phyloP scores from a whole-genome alignment of 2,888 invertebrate species.

The Amphipoea lucens region DNA sequence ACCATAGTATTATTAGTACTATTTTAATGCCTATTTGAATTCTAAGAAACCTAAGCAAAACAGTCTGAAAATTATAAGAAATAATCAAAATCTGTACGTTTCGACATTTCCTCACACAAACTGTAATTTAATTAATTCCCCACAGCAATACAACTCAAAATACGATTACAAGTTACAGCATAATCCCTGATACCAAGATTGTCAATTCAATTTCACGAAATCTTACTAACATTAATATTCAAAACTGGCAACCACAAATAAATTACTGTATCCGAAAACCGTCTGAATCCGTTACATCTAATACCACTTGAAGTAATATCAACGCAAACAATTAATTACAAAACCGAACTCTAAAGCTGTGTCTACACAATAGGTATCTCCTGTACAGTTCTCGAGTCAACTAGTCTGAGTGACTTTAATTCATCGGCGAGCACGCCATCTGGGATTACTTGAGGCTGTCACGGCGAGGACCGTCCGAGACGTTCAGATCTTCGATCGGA shows the following conservation, averaged over 20 bases:
- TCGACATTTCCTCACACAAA: slow-evolving; percentile 19
- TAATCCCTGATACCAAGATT: slow-evolving; percentile 63
- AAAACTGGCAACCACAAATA: slow-evolving; percentile 62
- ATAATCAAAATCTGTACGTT: background rate
- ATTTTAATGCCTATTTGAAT: background rate
- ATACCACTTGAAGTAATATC: slow-evolving; percentile 65
- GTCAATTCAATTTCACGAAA: slow-evolving; percentile 63
- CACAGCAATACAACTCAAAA: slow-evolving; percentile 46
- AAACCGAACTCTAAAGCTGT: slow-evolving; percentile 63
- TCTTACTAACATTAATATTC: slow-evolving; percentile 61
- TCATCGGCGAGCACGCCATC: slow-evolving; percentile 80
- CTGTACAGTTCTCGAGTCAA: slow-evolving; percentile 70
- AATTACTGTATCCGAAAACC: slow-evolving; percentile 62
- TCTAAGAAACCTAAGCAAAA: background rate
- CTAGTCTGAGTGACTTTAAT: slow-evolving; percentile 82
- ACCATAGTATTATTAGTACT: too few relatives aligned
- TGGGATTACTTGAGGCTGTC: slow-evolving; percentile 84
- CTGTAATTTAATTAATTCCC: slow-evolving; percentile 42
- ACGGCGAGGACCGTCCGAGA: slow-evolving; percentile 74
- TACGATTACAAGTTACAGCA: slow-evolving; percentile 54
- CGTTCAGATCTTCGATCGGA: slow-evolving; percentile 77
- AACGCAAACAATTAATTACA: slow-evolving; percentile 67
- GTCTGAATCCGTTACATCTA: slow-evolving; percentile 62
- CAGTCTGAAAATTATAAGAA: background rate
- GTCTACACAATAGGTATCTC: slow-evolving; percentile 72